Evolutionary conservation across 2,113 vertebrate species (phyloP), one percentile per base, ranked within the genome.

Genomic region (Mus spicilegus): DNA sequence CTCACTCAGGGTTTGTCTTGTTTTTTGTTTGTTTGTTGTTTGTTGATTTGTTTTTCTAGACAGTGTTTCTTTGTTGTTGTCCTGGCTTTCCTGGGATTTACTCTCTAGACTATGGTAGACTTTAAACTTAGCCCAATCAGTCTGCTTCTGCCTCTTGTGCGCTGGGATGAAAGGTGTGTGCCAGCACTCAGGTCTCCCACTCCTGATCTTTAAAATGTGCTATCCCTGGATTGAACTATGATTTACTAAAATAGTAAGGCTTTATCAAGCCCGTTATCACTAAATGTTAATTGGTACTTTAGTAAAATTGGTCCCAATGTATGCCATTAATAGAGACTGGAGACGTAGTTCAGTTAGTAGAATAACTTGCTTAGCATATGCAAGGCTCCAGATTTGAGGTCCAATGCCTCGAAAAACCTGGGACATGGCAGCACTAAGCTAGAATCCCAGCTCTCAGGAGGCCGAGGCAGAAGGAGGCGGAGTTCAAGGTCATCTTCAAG

Each of bases 231-330:
- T 84, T 95, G 90, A 95, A 84, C 28, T 46, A 20, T 75, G n/a
- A 90, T 61, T 67, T 70, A 78, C 36, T 28, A 24, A 92, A 92
- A 81, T 36, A 65, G 20, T 75, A 49, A 87, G 67, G 87, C 54
- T 39, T 81, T 73, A 36, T 85, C 36, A 91, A 92, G 49, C 0
- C 6, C 70, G 76, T 92, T 39, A 22, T 80, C 84, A 92, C 12
- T 90, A 92, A 75, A 69, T 42, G 78, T 76, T 87, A 89, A 92
- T 85, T 61, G 58, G 61, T 75, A 85, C 39, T 92, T 94, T 86
- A 80, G 36, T 46, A 92, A 89, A 56, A 89, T 63, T 89, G n/a
- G 33, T 33, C 61, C 16, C 42, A 95, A 95, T 82, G 85, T 84
- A 24, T 58, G 7, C 73, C 56, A 67, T 84, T 80, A 92, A 49